Evolutionary conservation across 2,113 vertebrate genomes (phyloP), one percentile per base, ranked within the genome.

Genomic region (Prinia subflava): DNA sequence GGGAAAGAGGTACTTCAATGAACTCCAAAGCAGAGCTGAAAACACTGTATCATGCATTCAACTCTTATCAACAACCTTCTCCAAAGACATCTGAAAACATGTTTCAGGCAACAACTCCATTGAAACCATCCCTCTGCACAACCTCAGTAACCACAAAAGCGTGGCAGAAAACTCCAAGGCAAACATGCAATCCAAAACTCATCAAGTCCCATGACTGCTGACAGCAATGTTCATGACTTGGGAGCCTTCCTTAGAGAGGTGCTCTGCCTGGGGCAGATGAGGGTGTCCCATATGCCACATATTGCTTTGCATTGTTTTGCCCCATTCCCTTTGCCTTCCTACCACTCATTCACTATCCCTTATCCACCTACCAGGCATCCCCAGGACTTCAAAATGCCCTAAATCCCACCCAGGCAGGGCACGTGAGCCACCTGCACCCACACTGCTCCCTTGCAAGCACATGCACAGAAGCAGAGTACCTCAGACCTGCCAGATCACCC

Each of bases 381-480:
- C 31, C 33, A 76, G 4, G 23, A 8, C 47, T 64, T 11, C 53
- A 82, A 63, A 75, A 74, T 10, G 42, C 33, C 11, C 0, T 1
- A 21, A 41, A 41, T 47, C 19, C 41, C 63, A 44, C 35, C 19
- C 60, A 78, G n/a, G 3, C 37, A 22, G 33, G 30, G 42, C 62
- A 14, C 0, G 0, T 20, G 63, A 73, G 31, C 37, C 44, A 52
- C 63, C 2, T 0, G 0, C 12, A 30, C 33, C 13, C 0, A 0
- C 28, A 2, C 22, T n/a, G 31, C 17, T 73, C 19, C 3, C n/a
- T 53, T 27, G 44, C 1, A 2, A 53, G 21, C 35, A n/a, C 10
- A 3, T 0, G 5, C 33, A 13, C 57, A 56, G 49, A 33, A 47
- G 18, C 11, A 56, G 49, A 83, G n/a, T 35, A 23, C 18, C 35